Percentiles rank a stretch among this genome's conserved stretches.
Evolutionary conservation across 2,797 vertebrate genomes (phyloP).

Genomic region (Eremophila alpestris): DNA sequence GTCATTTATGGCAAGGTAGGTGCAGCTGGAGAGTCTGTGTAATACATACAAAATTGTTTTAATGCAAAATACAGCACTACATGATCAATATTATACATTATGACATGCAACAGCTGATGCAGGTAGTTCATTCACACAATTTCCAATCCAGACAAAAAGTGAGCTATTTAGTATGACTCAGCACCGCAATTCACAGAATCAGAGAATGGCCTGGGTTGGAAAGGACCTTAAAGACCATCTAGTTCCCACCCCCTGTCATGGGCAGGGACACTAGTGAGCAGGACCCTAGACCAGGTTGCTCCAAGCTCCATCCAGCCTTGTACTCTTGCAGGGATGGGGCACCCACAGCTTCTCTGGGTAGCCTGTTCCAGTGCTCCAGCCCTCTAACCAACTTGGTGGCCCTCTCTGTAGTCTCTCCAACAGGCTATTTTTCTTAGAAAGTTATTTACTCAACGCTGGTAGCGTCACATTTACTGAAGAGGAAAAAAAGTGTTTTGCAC

Average conservation of each 20-base stretch:
- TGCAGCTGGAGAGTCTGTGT: background rate
- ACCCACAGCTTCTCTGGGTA: background rate
- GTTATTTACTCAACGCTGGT: background rate
- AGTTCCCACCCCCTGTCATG: background rate
- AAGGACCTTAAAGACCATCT: background rate
- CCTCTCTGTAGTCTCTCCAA: background rate
- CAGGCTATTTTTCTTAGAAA: background rate
- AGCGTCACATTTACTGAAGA: background rate
- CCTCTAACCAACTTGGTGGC: background rate
- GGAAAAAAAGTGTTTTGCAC: background rate
- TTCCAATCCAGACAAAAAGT: background rate
- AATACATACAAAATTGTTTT: background rate
- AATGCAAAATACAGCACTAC: background rate
- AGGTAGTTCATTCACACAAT: fast-evolving
- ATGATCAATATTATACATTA: fast-evolving
- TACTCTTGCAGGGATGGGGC: background rate
- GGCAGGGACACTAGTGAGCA: background rate
- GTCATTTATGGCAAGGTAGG: background rate
- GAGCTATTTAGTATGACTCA: background rate
- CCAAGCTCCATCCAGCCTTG: background rate
- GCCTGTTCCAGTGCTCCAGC: background rate
- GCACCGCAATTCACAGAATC: background rate
- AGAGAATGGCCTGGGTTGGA: background rate
- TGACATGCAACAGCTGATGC: fast-evolving
- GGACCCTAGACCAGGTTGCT: no score